Evolutionary conservation across 2,888 invertebrate genomes (phyloP).

Genomic region (Torymus auratus): DNA sequence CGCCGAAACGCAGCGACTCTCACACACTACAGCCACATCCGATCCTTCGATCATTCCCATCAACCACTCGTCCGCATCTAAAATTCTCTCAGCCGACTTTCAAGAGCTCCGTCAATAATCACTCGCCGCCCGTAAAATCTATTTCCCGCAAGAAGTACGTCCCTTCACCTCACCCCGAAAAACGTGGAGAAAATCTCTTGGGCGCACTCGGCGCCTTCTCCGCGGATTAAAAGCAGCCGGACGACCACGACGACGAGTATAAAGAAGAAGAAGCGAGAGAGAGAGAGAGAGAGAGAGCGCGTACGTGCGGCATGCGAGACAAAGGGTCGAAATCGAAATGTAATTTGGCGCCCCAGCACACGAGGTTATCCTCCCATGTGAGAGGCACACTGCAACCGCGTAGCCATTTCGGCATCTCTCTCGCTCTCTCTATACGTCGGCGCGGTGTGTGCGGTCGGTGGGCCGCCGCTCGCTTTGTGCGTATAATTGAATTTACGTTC

Average conservation of each 20-base stretch:
- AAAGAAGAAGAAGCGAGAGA: neutral
- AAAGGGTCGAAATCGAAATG: constrained; percentile 51
- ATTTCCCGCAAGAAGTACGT: too few species aligned
- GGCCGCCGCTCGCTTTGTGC: constrained; percentile 68
- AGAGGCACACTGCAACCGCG: constrained; percentile 21
- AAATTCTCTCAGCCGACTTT: constrained; percentile 19
- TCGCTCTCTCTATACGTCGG: constrained; percentile 44
- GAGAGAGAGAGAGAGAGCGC: too few species aligned
- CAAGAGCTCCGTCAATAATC: constrained; percentile 11
- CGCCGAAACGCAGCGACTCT: too few species aligned
- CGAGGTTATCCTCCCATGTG: constrained; percentile 40
- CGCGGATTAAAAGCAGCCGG: neutral
- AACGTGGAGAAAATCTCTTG: too few species aligned
- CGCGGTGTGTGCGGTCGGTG: constrained; percentile 63
- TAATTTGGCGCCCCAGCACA: constrained; percentile 44
- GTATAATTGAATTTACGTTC: constrained; percentile 73
- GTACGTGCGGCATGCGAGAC: constrained; percentile 12
- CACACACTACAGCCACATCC: too few species aligned
- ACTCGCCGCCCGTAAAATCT: neutral
- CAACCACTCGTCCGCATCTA: too few species aligned
- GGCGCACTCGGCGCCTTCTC: neutral
- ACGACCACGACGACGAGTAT: neutral
- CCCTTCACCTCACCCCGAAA: too few species aligned
- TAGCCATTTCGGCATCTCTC: constrained; percentile 47
- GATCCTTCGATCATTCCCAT: too few species aligned